Percentiles rank a stretch among this genome's conserved stretches.
phyloP scores from a whole-genome alignment of 2,888 invertebrate species.

The Vanessa cardui region DNA sequence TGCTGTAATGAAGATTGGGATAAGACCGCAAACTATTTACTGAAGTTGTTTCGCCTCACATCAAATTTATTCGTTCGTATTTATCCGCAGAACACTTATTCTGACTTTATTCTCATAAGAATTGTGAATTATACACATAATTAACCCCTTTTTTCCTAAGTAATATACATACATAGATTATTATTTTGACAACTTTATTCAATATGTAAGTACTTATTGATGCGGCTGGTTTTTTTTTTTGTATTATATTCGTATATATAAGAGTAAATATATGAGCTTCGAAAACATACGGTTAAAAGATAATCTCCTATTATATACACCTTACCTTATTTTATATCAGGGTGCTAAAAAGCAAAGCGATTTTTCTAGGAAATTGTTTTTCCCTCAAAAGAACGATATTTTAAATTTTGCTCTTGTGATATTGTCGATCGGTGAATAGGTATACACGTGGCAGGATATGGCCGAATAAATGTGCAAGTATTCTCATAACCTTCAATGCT shows the following conservation, averaged over 20 bases:
- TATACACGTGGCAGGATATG: too few species aligned
- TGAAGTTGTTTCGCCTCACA: slow-evolving; percentile 13
- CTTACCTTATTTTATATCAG: not conserved
- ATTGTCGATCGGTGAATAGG: too few species aligned
- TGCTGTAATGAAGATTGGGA: slow-evolving; percentile 59
- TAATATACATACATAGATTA: too few species aligned
- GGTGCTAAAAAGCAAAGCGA: not conserved
- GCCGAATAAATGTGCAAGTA: too few species aligned
- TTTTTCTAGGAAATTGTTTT: not conserved
- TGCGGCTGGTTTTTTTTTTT: too few species aligned
- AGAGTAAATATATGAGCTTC: too few species aligned
- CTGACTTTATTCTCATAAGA: not conserved
- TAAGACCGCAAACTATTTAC: slow-evolving; percentile 16
- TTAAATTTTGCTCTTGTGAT: too few species aligned
- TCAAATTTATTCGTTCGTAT: slow-evolving; percentile 13
- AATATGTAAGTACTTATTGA: too few species aligned
- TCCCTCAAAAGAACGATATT: not conserved
- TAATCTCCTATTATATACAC: not conserved
- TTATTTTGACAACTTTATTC: too few species aligned
- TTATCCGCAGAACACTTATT: slow-evolving; percentile 11
- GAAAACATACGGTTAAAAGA: not conserved
- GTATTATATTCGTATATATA: too few species aligned
- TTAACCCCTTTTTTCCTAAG: too few species aligned
- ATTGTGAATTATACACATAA: not conserved
- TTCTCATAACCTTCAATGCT: too few species aligned